A percentile compares a stretch with the other conserved stretches of the same genome.
phyloP scores from a whole-genome alignment of 2,888 invertebrate genomes.

The Saturnia japonica region DNA sequence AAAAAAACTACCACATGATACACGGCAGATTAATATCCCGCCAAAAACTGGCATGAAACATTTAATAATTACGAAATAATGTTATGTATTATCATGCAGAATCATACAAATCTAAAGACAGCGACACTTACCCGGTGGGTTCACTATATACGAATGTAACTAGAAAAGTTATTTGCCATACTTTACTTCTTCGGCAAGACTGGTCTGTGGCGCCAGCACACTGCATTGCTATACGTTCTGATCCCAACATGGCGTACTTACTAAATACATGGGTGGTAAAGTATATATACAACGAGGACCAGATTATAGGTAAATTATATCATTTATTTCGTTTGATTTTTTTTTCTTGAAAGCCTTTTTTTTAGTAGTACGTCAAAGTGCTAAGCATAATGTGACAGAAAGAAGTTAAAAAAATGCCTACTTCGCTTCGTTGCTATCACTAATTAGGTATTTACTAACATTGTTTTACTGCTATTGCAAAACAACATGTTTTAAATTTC shows the following conservation, averaged over 20 bases:
- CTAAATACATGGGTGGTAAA: conserved; percentile 49
- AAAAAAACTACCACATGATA: no score
- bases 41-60: no score
- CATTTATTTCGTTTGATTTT: background rate
- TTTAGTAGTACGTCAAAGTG: no score
- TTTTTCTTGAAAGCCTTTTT: background rate
- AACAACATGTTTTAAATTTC: background rate
- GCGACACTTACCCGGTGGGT: conserved; percentile 38
- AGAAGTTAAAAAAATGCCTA: background rate
- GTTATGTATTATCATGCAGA: background rate
- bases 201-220: conserved; percentile 63
- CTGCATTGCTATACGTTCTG: conserved; percentile 49
- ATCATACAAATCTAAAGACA: background rate
- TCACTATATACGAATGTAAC: conserved; percentile 40
- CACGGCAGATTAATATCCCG: no score
- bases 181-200: conserved; percentile 40
- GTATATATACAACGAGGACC: conserved; percentile 34
- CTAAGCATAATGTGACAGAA: background rate
- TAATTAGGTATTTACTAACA: background rate
- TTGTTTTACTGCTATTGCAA: background rate
- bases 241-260: conserved; percentile 47
- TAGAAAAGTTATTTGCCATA: conserved; percentile 43
- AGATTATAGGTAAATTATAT: conserved; percentile 31
- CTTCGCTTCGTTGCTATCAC: background rate
- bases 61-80: no score